Evolutionary conservation across 2,113 vertebrate genomes (phyloP).

Genomic region (Oncorhynchus kisutch): DNA sequence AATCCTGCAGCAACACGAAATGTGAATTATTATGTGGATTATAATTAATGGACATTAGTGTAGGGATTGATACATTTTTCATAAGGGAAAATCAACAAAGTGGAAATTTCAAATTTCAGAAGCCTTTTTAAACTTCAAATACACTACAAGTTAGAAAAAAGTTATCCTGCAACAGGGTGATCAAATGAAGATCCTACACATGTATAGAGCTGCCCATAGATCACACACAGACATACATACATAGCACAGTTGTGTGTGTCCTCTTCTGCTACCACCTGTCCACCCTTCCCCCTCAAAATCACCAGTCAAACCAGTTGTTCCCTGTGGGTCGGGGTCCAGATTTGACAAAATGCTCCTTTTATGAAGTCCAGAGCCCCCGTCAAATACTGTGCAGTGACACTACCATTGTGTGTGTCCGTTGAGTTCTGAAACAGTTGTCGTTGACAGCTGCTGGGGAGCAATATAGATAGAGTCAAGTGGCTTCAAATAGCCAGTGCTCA

Average conservation of each 20-base stretch:
- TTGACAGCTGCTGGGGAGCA: constrained; percentile 85
- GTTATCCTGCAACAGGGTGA: too few species aligned
- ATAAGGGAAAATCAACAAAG: too few species aligned
- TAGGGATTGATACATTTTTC: too few species aligned
- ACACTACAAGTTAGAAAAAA: too few species aligned
- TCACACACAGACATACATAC: constrained; percentile 50
- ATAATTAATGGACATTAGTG: too few species aligned
- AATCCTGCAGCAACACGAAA: too few species aligned
- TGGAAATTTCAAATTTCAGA: too few species aligned
- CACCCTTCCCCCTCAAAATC: constrained; percentile 37
- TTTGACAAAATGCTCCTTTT: constrained; percentile 76
- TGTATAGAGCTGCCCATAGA: not conserved
- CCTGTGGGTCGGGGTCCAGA: constrained; percentile 48
- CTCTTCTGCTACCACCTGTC: constrained; percentile 37
- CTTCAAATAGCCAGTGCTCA: constrained; percentile 78
- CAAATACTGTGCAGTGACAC: constrained; percentile 57
- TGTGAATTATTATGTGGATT: too few species aligned
- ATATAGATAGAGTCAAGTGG: constrained; percentile 79
- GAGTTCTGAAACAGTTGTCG: constrained; percentile 86
- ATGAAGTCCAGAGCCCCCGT: constrained; percentile 73
- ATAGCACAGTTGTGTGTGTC: constrained; percentile 49
- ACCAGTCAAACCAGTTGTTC: constrained; percentile 61
- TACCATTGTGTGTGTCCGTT: constrained; percentile 49
- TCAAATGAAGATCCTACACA: too few species aligned
- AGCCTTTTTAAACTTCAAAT: too few species aligned